Base-by-base conservation (phyloP, 2,113 vertebrate species). In the Channa maculata region DNA sequence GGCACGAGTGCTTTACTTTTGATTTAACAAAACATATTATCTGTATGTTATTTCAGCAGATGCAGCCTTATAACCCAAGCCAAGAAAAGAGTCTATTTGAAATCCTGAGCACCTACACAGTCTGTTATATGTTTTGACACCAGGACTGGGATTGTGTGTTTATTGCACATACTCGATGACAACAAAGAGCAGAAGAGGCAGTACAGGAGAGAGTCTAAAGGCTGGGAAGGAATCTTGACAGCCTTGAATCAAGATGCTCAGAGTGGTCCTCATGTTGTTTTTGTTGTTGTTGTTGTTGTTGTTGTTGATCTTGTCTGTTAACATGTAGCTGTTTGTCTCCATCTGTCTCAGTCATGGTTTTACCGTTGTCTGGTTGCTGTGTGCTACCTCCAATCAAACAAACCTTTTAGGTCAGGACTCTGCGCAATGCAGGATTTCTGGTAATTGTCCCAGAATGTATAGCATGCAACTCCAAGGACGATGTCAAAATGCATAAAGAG, bases 191-290 rank as follows among this genome's bases (percentile, higher is more conserved):
- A 8, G 6, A 62, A 53, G 46, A 50, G 44, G 24, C 64, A 53
- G 54, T 51, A 24, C 61, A 72, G 61, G 78, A 66, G 58, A 43
- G 59, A 44, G 54, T 5, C 6, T 15, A 71, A 57, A 77, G 45
- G 62, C 4, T 1, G 3, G 45, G 24, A 58, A 2, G 51, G 45
- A 59, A 50, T 51, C 64, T 72, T n/a, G 68, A 79, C 71, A 78
- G 61, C 75, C 65, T 83, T 58, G 76, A 71, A 71, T 84, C 66
- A 76, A 75, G 66, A 67, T 64, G 55, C 67, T 73, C 41, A 34
- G 33, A 82, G 72, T 11, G 52, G 52, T 60, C 64, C 52, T 84
- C 64, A 11, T 13, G 15, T 53, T 1, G 9, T 12, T 12, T n/a
- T n/a, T n/a, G n/a, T n/a, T n/a, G n/a, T n/a, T 24, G 24, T 24